Percentiles rank a stretch among this genome's conserved stretches.
phyloP scores from a whole-genome alignment of 2,888 invertebrate species.

The Podotricha telesiphe region DNA sequence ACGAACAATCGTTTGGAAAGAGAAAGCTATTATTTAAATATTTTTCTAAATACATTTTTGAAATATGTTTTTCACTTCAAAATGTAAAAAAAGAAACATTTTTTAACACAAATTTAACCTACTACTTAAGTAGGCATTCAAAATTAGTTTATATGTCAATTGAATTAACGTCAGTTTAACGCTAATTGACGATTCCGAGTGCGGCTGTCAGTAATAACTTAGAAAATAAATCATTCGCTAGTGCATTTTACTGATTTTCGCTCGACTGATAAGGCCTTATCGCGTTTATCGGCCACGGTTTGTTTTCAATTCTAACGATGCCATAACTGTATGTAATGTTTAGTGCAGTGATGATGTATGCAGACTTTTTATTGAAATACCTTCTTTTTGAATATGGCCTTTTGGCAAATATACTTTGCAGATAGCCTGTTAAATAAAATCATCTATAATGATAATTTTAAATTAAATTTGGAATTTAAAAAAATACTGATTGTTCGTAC shows the following conservation, averaged over 20 bases:
- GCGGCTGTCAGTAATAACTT: slow-evolving; percentile 12
- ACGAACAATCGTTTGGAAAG: too few species aligned
- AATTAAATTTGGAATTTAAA: too few species aligned
- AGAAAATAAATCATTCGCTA: slow-evolving; percentile 37
- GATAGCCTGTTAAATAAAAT: too few species aligned
- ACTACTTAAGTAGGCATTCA: not conserved
- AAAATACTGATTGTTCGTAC: too few species aligned
- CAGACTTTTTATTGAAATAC: too few species aligned
- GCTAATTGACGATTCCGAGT: slow-evolving; percentile 3
- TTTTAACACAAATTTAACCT: not conserved
- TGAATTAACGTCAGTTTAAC: not conserved
- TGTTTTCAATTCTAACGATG: slow-evolving; percentile 52
- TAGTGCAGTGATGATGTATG: slow-evolving; percentile 1
- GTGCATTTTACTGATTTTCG: slow-evolving; percentile 62
- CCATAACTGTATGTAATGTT: slow-evolving; percentile 34
- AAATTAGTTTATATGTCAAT: not conserved
- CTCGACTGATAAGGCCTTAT: slow-evolving; percentile 62
- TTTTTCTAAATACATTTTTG: too few species aligned
- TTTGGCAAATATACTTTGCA: too few species aligned
- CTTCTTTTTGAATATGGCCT: not conserved
- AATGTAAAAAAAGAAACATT: too few species aligned
- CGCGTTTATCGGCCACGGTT: slow-evolving; percentile 55
- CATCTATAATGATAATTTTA: too few species aligned
- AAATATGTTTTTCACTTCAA: too few species aligned
- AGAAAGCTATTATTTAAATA: too few species aligned